A percentile compares a stretch with the other conserved stretches of the same genome.
These are phyloP conservation scores for Diadophis punctatus DNA, from an alignment of 2,113 vertebrate genomes.

Conservation along the genomic window DNA sequence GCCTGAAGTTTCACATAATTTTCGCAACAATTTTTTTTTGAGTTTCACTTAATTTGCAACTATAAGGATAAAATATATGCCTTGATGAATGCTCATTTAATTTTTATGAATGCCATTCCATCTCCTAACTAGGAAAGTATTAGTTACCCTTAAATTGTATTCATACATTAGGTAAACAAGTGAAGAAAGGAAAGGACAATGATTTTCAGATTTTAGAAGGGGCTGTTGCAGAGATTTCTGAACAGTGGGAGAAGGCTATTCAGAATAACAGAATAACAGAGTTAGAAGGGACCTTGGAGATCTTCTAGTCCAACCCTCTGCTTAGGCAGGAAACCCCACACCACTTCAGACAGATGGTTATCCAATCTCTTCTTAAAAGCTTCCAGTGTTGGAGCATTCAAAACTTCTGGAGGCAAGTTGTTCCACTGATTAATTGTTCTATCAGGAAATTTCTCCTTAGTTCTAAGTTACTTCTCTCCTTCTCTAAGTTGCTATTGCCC, in stretches of 20 bases:
- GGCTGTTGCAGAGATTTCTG: neutral
- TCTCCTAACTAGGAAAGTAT: neutral
- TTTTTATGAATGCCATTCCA: neutral
- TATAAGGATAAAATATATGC: neutral
- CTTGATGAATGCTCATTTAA: rapidly evolving
- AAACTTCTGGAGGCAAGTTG: no score
- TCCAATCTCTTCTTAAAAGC: no score
- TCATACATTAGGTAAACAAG: neutral
- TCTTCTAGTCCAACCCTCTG: no score
- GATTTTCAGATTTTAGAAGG: neutral
- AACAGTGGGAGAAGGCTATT: neutral
- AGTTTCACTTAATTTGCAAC: neutral
- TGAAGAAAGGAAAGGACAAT: neutral
- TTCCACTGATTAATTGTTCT: no score
- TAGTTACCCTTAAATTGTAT: neutral
- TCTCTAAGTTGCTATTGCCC: neutral
- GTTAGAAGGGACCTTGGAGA: no score
- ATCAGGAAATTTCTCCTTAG: no score
- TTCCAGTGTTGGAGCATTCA: no score
- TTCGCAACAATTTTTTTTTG: neutral
- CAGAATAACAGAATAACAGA: no score
- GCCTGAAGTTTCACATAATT: neutral
- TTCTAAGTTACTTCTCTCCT: no score
- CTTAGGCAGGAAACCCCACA: no score
- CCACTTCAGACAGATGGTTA: no score